phyloP scores from a whole-genome alignment of 2,888 invertebrate genomes.

The Lymantria monacha region DNA sequence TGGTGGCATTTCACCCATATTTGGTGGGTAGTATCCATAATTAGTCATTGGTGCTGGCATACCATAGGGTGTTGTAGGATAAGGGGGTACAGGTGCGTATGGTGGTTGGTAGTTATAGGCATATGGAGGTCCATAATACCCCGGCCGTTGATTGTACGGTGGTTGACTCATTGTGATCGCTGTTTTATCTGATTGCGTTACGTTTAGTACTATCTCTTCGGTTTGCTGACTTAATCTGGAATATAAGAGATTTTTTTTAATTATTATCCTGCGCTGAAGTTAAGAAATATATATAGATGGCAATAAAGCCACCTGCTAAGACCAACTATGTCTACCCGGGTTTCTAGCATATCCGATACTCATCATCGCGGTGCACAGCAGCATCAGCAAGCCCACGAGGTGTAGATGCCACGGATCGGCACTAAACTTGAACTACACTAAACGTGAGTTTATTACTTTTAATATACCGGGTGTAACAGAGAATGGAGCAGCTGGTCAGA shows the following conservation, averaged over 20 bases:
- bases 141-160: slow-evolving; percentile 60
- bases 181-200: slow-evolving; percentile 43
- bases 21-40: slow-evolving; percentile 49
- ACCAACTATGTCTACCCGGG: no score
- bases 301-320: no score
- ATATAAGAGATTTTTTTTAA: background rate
- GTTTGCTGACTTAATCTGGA: slow-evolving; percentile 68
- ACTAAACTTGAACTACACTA: no score
- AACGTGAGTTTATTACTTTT: no score
- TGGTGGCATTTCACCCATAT: slow-evolving; percentile 41
- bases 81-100: slow-evolving; percentile 55
- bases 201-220: slow-evolving; percentile 60
- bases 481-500: no score
- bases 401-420: no score
- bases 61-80: slow-evolving; percentile 60
- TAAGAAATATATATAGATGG: no score
- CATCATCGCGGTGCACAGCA: no score
- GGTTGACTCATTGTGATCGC: slow-evolving; percentile 61
- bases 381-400: no score
- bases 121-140: slow-evolving; percentile 56
- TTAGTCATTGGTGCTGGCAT: slow-evolving; percentile 55
- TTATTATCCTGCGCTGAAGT: no score
- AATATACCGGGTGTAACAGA: no score
- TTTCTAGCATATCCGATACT: no score
- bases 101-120: slow-evolving; percentile 55